A percentile compares a stretch with the other conserved stretches of the same genome.
Conservation (phyloP, 2,797 vertebrate species). For the Melanotaenia pygmaea region DNA sequence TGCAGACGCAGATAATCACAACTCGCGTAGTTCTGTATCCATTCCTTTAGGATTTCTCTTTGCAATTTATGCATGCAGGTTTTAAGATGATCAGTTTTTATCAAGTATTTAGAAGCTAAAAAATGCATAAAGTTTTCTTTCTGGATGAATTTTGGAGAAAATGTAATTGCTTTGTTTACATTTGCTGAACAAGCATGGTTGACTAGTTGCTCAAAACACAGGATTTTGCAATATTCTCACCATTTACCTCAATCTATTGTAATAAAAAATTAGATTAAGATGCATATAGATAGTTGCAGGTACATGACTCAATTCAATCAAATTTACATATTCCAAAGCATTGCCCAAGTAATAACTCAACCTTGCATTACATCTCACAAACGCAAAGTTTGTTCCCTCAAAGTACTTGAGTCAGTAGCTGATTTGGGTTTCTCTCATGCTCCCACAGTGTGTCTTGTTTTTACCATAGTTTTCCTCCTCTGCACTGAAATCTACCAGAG, state of each 20-base stretch:
- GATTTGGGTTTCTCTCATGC: neutral
- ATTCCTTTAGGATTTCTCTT: neutral
- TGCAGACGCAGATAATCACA: constrained; percentile 15
- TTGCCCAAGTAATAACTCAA: neutral
- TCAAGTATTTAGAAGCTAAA: neutral
- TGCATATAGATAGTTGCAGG: neutral
- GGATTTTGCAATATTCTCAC: neutral
- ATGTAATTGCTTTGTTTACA: neutral
- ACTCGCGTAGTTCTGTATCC: neutral
- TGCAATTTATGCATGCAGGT: accelerated
- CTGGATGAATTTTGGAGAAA: neutral
- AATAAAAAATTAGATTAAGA: neutral
- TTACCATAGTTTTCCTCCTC: neutral
- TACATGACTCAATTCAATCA: neutral
- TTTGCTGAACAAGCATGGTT: neutral
- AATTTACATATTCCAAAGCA: neutral
- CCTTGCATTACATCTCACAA: neutral
- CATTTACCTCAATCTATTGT: neutral
- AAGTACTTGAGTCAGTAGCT: neutral
- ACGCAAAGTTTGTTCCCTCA: neutral
- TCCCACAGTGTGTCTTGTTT: neutral
- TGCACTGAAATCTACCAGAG: neutral
- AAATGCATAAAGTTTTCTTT: neutral
- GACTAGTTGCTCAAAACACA: neutral
- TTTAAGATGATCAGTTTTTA: neutral